Conservation (phyloP, 2,797 vertebrate genomes). For the Danio tinwini region DNA sequence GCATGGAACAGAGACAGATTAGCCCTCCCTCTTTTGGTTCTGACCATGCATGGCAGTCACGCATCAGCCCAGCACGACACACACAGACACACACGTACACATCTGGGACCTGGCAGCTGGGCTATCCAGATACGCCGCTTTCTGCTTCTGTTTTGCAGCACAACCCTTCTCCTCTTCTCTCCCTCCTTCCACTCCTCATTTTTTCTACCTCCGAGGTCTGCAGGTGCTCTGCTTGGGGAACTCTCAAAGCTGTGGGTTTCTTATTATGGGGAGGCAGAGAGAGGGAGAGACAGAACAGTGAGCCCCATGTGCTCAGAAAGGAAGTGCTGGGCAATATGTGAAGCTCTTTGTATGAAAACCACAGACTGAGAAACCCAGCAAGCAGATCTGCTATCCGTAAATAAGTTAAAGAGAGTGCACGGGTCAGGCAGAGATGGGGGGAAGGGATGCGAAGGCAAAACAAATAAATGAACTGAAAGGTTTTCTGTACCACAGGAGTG, state of each 20-base stretch:
- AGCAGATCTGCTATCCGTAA: constrained; percentile 42
- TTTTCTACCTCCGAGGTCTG: constrained; percentile 67
- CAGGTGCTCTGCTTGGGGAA: constrained; percentile 65
- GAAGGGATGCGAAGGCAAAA: background rate
- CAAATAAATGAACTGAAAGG: constrained; percentile 23
- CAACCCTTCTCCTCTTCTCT: constrained; percentile 45
- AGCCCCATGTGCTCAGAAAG: constrained; percentile 33
- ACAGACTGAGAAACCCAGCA: constrained; percentile 36
- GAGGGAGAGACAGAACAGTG: constrained; percentile 27
- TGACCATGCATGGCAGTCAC: constrained; percentile 49
- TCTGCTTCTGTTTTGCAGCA: constrained; percentile 52
- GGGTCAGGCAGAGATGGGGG: background rate
- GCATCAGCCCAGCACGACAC: constrained; percentile 21
- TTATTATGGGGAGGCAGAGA: constrained; percentile 63
- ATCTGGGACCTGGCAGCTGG: constrained; percentile 68
- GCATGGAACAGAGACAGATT: constrained; percentile 52
- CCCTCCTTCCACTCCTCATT: constrained; percentile 36
- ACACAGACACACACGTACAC: constrained; percentile 60
- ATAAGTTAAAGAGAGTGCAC: constrained; percentile 24
- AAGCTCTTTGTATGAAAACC: constrained; percentile 45
- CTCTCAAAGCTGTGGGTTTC: constrained; percentile 66
- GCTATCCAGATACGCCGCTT: constrained; percentile 62
- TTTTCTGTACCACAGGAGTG: constrained; percentile 21
- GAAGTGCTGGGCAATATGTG: constrained; percentile 32
- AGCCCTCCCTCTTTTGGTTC: constrained; percentile 19